Conservation (phyloP, 1,140 invertebrate species). For the Plutomurus gul region DNA sequence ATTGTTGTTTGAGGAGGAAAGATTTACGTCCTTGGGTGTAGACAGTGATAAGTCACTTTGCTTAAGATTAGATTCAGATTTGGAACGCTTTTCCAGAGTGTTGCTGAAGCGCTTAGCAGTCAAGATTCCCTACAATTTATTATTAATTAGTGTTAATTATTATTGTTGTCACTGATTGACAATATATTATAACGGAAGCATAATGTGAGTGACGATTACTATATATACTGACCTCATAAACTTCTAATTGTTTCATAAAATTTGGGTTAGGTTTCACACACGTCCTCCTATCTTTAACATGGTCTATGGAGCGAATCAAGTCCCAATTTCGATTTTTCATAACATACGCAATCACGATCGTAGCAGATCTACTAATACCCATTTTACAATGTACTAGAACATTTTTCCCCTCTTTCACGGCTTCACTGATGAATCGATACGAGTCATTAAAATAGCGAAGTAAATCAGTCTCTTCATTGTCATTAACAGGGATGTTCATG, state of each 20-base stretch:
- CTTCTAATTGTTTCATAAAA: constrained; percentile 91
- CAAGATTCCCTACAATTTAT: constrained; percentile 71
- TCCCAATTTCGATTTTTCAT: constrained; percentile 98
- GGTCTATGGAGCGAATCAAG: constrained; percentile 82
- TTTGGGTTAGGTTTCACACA: constrained; percentile 95
- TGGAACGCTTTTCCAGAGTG: constrained; percentile 81
- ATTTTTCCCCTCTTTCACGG: constrained; percentile 85
- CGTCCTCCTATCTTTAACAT: constrained; percentile 85
- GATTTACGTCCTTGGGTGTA: constrained; percentile 46
- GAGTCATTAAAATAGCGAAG: constrained; percentile 97
- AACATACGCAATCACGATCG: constrained; percentile 95
- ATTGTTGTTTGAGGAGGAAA: constrained; percentile 41
- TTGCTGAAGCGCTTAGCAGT: constrained; percentile 95
- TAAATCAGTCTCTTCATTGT: constrained; percentile 94
- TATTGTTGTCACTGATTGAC: too few relatives aligned
- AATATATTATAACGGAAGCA: too few relatives aligned
- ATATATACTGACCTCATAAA: constrained; percentile 71
- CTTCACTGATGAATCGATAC: constrained; percentile 93
- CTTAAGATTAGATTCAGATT: constrained; percentile 89
- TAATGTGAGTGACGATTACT: neutral
- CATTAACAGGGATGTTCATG: constrained; percentile 93
- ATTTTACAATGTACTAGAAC: constrained; percentile 98
- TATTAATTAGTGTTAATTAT: constrained; percentile 9
- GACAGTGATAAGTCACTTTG: constrained; percentile 63
- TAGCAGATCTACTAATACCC: constrained; percentile 97